Evolutionary conservation across 2,113 vertebrate species (phyloP).

Genomic region (Bufo bufo): DNA sequence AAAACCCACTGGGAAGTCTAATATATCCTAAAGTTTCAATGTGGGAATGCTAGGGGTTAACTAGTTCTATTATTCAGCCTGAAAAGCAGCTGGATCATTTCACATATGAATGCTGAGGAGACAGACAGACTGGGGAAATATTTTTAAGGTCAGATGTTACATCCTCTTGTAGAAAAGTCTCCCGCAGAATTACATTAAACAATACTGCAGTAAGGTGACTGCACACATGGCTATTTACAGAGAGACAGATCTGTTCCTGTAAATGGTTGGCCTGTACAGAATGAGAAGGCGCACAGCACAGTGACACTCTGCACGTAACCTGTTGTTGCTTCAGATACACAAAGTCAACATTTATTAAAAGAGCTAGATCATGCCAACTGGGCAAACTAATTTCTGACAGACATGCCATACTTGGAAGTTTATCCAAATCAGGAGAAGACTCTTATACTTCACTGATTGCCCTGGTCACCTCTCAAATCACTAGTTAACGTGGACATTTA

Average conservation of each 20-base stretch:
- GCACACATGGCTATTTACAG: slow-evolving; percentile 12
- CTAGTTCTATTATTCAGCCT: background rate
- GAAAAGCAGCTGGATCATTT: slow-evolving; percentile 1
- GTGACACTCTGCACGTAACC: background rate
- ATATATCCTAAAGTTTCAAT: too few relatives aligned
- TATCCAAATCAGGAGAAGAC: background rate
- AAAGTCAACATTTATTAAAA: background rate
- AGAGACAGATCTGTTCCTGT: slow-evolving; percentile 9
- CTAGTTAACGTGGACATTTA: background rate
- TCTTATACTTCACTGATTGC: background rate
- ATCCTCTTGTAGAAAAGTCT: slow-evolving; percentile 21
- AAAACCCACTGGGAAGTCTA: background rate
- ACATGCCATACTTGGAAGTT: background rate
- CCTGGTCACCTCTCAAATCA: background rate
- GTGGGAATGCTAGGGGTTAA: background rate
- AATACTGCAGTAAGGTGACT: background rate
- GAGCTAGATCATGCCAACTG: background rate
- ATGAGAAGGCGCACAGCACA: background rate
- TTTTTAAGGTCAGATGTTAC: slow-evolving; percentile 25
- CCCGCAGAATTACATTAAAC: slow-evolving; percentile 3
- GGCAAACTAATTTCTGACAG: background rate
- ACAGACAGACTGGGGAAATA: slow-evolving; percentile 23
- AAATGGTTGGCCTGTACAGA: background rate
- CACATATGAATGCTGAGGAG: background rate
- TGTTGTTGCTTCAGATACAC: background rate